Evolutionary conservation across 92 coral and sea anemone species (phyloP).

Genomic region (Paramuricea clavata): DNA sequence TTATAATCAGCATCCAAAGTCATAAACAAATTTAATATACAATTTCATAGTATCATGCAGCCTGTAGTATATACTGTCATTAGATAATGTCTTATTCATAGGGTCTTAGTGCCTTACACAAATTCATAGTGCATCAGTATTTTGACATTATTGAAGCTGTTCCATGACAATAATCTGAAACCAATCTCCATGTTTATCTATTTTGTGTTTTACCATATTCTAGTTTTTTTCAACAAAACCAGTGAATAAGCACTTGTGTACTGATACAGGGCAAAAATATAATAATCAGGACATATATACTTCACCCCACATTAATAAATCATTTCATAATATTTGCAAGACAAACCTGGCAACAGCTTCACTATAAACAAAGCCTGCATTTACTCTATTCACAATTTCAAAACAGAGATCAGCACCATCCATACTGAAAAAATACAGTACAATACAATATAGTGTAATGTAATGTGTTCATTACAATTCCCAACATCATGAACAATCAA

Average conservation of each 20-base stretch:
- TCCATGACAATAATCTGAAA: no score
- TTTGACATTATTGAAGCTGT: no score
- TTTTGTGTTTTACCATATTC: no score
- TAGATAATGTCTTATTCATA: no score
- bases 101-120: no score
- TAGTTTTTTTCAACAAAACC: not conserved
- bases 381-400: constrained; percentile 98
- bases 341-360: constrained; percentile 99
- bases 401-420: constrained; percentile 99
- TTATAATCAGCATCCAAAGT: not conserved
- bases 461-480: no score
- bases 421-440: constrained; percentile 70
- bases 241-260: not conserved
- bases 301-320: not conserved
- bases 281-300: not conserved
- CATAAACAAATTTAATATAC: no score
- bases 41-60: no score
- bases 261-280: no score
- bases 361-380: constrained; percentile 99
- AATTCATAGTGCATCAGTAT: no score
- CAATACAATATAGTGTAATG: not conserved
- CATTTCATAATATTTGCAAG: not conserved
- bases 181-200: no score
- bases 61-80: no score
- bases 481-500: not conserved